Evolutionary conservation across 2,888 invertebrate genomes (phyloP).

Genomic region (Patella depressa): DNA sequence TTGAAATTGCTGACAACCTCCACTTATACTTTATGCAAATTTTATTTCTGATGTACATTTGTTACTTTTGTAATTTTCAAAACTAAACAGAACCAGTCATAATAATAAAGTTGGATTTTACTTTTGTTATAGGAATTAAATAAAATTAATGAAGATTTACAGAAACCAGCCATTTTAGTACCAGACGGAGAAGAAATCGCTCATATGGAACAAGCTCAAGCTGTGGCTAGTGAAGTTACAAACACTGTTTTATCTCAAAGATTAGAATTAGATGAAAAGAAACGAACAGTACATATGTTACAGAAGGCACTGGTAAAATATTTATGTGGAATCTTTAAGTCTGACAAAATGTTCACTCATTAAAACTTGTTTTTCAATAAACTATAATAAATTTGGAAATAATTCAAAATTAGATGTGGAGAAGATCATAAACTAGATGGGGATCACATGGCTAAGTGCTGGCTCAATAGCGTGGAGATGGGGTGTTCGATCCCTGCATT

Average conservation of each 20-base stretch:
- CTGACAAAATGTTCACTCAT: no score
- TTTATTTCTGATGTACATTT: neutral
- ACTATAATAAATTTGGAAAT: neutral
- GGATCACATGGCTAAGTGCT: no score
- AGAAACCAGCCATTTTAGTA: constrained; percentile 62
- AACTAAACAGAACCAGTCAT: no score
- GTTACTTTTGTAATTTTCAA: neutral
- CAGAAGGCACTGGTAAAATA: constrained; percentile 69
- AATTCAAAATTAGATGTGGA: neutral
- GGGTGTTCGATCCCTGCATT: no score
- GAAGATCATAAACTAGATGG: no score
- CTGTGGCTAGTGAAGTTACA: constrained; percentile 68
- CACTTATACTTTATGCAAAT: neutral
- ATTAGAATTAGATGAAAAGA: constrained; percentile 69
- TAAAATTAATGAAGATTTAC: constrained; percentile 57
- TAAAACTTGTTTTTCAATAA: no score
- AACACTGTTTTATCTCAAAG: constrained; percentile 66
- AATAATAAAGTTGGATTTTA: no score
- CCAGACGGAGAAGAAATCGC: constrained; percentile 65
- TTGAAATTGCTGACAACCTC: neutral
- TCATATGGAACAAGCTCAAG: constrained; percentile 66
- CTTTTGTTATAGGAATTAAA: constrained; percentile 52
- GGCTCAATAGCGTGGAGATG: no score
- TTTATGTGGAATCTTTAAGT: no score
- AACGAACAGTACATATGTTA: constrained; percentile 65